A percentile compares a stretch with the other conserved stretches of the same genome.
Conservation (phyloP, 2,113 vertebrate species). For the Galbula dea region DNA sequence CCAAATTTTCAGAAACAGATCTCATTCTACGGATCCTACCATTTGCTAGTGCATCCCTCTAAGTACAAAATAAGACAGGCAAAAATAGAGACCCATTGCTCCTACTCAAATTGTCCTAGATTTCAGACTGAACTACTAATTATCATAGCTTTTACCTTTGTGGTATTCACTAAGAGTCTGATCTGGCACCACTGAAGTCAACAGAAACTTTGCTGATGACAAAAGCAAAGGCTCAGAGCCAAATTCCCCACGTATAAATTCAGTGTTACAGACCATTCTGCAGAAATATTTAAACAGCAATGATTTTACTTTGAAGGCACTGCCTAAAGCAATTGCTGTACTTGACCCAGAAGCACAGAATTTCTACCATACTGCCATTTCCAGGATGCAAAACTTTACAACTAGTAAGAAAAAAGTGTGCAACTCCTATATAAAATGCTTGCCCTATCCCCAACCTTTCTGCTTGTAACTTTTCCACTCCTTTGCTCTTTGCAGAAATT, state of each 20-base stretch:
- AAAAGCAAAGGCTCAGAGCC: neutral
- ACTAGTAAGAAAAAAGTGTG: neutral
- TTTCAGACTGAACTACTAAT: neutral
- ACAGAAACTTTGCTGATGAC: neutral
- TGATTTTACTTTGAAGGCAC: neutral
- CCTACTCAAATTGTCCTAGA: neutral
- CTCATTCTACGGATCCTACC: neutral
- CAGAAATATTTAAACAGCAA: neutral
- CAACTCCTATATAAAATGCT: neutral
- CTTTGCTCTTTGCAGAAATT: neutral
- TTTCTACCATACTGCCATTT: neutral
- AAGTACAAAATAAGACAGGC: neutral
- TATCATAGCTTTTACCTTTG: neutral
- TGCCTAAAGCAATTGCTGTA: neutral
- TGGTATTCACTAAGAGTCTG: neutral
- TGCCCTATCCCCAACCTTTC: rapidly evolving
- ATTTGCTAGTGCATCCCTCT: neutral
- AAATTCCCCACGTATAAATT: conserved; percentile 14
- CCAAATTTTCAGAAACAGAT: neutral
- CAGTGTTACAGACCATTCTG: neutral
- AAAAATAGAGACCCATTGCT: neutral
- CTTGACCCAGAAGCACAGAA: neutral
- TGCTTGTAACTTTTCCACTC: neutral
- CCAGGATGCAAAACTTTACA: neutral
- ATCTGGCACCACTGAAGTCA: neutral